Conservation (phyloP, 2,888 invertebrate species). For the Synergus japonicus region DNA sequence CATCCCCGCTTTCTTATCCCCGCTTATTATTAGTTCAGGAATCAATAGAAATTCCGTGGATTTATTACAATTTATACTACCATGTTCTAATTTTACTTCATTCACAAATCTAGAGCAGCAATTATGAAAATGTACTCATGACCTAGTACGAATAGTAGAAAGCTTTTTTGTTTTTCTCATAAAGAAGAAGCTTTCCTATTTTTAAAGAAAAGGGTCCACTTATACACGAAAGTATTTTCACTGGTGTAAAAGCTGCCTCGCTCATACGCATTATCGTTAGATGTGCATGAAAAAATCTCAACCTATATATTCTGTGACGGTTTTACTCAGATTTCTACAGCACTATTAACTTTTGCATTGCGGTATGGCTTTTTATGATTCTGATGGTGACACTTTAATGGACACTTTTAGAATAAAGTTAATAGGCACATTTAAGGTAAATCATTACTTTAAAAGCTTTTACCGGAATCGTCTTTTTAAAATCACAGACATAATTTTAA, state of each 20-base stretch:
- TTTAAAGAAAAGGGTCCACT: not conserved
- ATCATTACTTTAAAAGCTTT: not conserved
- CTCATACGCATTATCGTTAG: not conserved
- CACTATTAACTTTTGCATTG: not conserved
- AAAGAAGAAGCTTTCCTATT: not conserved
- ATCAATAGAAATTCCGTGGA: too few relatives aligned
- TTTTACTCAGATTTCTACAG: not conserved
- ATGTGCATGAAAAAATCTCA: not conserved
- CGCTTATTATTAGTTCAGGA: too few relatives aligned
- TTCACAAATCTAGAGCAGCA: not conserved
- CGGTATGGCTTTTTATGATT: not conserved
- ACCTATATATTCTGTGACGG: not conserved
- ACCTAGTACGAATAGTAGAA: not conserved
- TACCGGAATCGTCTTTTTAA: not conserved
- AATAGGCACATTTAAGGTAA: not conserved
- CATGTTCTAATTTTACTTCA: not conserved
- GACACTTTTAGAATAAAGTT: not conserved
- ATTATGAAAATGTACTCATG: not conserved
- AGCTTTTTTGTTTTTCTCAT: not conserved
- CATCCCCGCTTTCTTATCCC: too few relatives aligned
- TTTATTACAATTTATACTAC: too few relatives aligned
- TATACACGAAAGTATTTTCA: not conserved
- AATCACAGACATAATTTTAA: not conserved
- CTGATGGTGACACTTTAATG: slow-evolving; percentile 4
- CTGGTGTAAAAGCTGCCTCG: not conserved